Percentiles rank a stretch among this genome's conserved stretches.
Evolutionary conservation across 2,797 vertebrate species (phyloP).

Genomic region (Lagorchestes hirsutus): DNA sequence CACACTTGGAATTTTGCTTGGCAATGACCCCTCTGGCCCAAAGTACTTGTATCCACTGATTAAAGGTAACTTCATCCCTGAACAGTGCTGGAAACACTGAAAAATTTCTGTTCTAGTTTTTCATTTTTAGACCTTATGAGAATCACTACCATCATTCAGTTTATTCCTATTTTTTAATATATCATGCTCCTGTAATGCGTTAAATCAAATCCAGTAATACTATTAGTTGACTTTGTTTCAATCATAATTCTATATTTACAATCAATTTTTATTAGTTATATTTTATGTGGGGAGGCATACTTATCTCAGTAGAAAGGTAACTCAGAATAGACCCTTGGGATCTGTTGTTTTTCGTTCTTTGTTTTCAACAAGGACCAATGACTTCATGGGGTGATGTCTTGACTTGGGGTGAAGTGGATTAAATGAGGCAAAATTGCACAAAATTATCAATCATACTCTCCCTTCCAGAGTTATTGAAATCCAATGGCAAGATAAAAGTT

Average conservation of each 20-base stretch:
- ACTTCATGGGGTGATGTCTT: not conserved
- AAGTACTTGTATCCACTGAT: not conserved
- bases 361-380: not conserved
- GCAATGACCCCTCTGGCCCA: not conserved
- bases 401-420: not conserved
- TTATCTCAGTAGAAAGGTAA: not conserved
- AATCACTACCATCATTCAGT: not conserved
- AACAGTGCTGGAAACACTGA: conserved; percentile 35
- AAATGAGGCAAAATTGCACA: not conserved
- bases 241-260: not conserved
- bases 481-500: not conserved
- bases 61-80: conserved; percentile 8
- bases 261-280: not conserved
- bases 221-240: not conserved
- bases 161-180: not conserved
- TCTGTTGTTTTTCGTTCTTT: not conserved
- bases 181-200: not conserved
- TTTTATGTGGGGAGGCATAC: not conserved
- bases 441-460: not conserved
- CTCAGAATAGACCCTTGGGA: not conserved
- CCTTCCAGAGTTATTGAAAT: not conserved
- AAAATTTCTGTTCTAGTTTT: conserved; percentile 32
- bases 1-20: not conserved
- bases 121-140: not conserved
- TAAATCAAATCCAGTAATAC: not conserved